Conservation (phyloP, 2,113 vertebrate genomes). For the Hydropotes inermis region DNA sequence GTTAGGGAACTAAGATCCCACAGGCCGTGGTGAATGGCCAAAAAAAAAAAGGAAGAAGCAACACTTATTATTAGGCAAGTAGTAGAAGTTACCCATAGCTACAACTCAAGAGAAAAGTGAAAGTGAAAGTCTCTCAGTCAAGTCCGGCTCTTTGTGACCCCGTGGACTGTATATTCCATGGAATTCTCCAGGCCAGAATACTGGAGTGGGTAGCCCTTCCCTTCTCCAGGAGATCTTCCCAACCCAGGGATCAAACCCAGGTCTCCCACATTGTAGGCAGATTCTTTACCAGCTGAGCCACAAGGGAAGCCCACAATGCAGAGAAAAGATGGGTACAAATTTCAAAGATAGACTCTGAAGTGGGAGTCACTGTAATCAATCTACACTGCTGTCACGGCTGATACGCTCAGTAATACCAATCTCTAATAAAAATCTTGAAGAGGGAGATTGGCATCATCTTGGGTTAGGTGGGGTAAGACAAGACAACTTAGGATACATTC, state of each 20-base stretch:
- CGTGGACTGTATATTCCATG: neutral
- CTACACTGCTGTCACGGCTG: neutral
- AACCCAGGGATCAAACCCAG: neutral
- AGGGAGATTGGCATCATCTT: neutral
- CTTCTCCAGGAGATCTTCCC: neutral
- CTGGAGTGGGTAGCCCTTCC: neutral
- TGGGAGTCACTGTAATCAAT: neutral
- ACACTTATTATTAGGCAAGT: neutral
- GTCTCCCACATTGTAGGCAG: neutral
- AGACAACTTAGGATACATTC: neutral
- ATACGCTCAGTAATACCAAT: accelerated
- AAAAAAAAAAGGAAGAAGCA: neutral
- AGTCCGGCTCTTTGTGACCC: neutral
- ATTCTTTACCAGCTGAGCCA: neutral
- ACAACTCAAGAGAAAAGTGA: neutral
- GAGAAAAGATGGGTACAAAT: neutral
- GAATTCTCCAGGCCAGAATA: neutral
- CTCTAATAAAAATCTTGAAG: neutral
- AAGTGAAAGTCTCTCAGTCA: neutral
- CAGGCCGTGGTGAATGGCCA: neutral
- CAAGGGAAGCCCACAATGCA: neutral
- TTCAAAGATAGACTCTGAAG: neutral
- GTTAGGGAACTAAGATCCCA: neutral
- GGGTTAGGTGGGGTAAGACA: neutral
- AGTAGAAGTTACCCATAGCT: neutral